phyloP scores from a whole-genome alignment of 2,113 vertebrate genomes.

The Myocastor coypus region DNA sequence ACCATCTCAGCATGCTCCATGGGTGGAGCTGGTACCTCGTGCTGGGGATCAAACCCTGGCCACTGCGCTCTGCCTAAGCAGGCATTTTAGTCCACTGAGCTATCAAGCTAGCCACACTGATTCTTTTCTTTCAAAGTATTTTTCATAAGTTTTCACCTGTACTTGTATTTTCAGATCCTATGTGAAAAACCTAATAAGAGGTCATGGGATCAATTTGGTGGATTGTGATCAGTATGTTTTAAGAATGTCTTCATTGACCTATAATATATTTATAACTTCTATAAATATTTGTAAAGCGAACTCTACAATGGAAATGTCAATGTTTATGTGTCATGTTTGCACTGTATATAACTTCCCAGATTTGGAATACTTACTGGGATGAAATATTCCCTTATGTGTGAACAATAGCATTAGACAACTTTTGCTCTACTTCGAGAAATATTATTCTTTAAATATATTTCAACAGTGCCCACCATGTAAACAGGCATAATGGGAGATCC shows the following conservation, averaged over 20 bases:
- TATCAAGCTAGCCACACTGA: too few species aligned
- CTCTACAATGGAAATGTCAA: background rate
- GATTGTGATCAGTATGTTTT: background rate
- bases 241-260: background rate
- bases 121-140: background rate
- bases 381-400: background rate
- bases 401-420: background rate
- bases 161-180: background rate
- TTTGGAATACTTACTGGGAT: background rate
- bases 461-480: background rate
- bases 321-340: background rate
- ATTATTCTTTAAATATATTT: slow-evolving; percentile 48
- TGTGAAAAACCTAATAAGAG: background rate
- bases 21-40: too few species aligned
- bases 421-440: slow-evolving; percentile 22
- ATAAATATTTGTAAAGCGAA: background rate
- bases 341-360: slow-evolving; percentile 5
- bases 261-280: background rate
- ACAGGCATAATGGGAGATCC: background rate
- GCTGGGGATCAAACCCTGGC: too few species aligned
- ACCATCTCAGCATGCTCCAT: too few species aligned
- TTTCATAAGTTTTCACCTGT: background rate
- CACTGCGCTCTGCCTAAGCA: too few species aligned
- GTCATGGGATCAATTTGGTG: background rate
- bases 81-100: too few species aligned